Conservation (phyloP, 2,113 vertebrate species). For the Balaeniceps rex region DNA sequence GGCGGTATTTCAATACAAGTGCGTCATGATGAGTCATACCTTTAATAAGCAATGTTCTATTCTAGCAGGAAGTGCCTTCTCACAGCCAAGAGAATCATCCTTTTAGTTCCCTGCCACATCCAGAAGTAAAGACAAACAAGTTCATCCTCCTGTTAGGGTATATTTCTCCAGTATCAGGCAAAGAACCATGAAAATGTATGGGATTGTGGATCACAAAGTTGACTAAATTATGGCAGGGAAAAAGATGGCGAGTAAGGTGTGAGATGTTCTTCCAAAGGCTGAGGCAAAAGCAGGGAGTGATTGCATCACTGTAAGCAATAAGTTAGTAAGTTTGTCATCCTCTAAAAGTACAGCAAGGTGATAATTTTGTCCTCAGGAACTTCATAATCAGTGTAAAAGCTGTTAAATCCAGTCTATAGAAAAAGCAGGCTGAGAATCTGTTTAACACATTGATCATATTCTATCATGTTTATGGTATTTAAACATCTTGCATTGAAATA, state of each 20-base stretch:
- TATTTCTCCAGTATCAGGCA: background rate
- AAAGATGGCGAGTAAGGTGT: background rate
- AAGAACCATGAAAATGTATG: background rate
- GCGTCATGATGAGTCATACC: constrained; percentile 9
- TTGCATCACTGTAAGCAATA: background rate
- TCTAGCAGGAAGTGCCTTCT: constrained; percentile 38
- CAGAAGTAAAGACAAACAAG: background rate
- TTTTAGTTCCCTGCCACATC: background rate
- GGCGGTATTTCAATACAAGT: background rate
- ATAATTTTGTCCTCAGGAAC: background rate
- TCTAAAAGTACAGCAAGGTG: background rate
- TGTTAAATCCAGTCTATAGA: background rate
- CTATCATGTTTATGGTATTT: background rate
- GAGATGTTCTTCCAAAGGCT: background rate
- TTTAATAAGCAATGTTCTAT: constrained; percentile 46
- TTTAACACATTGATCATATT: background rate
- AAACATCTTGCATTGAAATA: background rate
- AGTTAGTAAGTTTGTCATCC: background rate
- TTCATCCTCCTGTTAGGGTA: background rate
- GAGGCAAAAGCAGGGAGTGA: background rate
- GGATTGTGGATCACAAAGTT: background rate
- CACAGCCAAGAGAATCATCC: constrained; percentile 12
- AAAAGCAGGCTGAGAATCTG: background rate
- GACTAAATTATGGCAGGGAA: background rate
- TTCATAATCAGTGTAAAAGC: background rate